Percentiles rank a stretch among this genome's conserved stretches.
Conservation (phyloP, 2,888 invertebrate genomes). For the Anarsia innoxiella region DNA sequence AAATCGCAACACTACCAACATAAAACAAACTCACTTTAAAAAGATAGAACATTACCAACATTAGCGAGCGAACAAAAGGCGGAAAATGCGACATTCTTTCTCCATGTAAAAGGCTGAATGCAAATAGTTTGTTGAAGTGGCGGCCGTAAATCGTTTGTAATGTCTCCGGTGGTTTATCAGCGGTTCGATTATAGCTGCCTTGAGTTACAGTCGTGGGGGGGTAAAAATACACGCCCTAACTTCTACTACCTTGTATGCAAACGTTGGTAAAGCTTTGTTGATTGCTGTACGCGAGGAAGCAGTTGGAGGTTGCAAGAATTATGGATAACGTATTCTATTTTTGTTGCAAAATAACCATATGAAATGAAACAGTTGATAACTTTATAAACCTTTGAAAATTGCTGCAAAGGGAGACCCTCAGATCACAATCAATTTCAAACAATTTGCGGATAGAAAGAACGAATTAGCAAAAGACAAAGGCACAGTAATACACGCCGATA, state of each 20-base stretch:
- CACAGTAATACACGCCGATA: constrained; percentile 28
- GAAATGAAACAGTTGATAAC: too few relatives aligned
- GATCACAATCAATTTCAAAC: too few relatives aligned
- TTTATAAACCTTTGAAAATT: too few relatives aligned
- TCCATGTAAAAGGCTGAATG: constrained; percentile 22
- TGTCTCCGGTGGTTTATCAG: constrained; percentile 37
- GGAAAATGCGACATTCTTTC: constrained; percentile 26
- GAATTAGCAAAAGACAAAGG: constrained; percentile 22
- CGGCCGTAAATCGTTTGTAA: constrained; percentile 28
- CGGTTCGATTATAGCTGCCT: constrained; percentile 13
- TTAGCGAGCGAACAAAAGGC: constrained; percentile 1
- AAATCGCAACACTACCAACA: neutral
- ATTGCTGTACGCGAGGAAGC: too few relatives aligned
- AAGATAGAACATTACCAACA: neutral
- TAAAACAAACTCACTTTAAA: neutral
- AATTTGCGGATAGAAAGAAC: constrained; percentile 9
- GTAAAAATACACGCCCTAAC: neutral
- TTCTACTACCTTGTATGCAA: too few relatives aligned
- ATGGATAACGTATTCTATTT: too few relatives aligned
- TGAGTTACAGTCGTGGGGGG: constrained; percentile 3
- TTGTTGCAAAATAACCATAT: too few relatives aligned
- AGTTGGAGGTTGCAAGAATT: too few relatives aligned
- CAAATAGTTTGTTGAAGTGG: constrained; percentile 33
- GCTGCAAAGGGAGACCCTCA: too few relatives aligned
- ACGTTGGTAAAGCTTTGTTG: too few relatives aligned